phyloP scores from a whole-genome alignment of 2,797 vertebrate genomes.

The Halcyon smyrnensis region DNA sequence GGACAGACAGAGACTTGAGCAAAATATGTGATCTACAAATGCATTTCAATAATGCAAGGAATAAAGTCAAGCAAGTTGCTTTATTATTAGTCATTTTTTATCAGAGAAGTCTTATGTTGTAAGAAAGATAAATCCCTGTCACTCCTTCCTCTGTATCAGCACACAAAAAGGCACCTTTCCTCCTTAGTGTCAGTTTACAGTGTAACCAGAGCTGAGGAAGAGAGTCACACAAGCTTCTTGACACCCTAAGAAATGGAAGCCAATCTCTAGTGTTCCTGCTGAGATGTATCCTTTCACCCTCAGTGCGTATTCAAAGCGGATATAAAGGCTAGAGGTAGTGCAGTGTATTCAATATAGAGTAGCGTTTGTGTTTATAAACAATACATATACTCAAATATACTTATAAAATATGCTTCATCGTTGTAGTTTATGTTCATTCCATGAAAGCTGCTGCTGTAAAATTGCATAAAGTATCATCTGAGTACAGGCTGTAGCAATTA shows the following conservation, averaged over 20 bases:
- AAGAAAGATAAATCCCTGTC: not conserved
- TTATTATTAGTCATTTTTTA: not conserved
- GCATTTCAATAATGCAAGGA: not conserved
- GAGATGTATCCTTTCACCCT: not conserved
- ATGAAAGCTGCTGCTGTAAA: not conserved
- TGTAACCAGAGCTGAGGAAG: not conserved
- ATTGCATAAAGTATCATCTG: not conserved
- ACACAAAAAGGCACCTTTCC: not conserved
- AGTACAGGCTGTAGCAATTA: not conserved
- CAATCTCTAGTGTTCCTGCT: not conserved
- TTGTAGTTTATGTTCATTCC: not conserved
- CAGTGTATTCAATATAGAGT: not conserved
- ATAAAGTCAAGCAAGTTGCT: not conserved
- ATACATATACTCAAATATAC: not conserved
- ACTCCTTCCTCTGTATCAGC: not conserved
- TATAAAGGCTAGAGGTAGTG: not conserved
- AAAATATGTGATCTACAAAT: not conserved
- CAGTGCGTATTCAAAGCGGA: not conserved
- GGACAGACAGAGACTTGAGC: not conserved
- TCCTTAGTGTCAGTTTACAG: not conserved
- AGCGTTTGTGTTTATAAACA: not conserved
- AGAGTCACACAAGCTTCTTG: not conserved
- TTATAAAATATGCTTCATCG: not conserved
- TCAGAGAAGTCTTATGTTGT: not conserved
- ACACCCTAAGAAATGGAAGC: not conserved